Conservation (phyloP, 2,113 vertebrate species). For the Colaptes auratus region DNA sequence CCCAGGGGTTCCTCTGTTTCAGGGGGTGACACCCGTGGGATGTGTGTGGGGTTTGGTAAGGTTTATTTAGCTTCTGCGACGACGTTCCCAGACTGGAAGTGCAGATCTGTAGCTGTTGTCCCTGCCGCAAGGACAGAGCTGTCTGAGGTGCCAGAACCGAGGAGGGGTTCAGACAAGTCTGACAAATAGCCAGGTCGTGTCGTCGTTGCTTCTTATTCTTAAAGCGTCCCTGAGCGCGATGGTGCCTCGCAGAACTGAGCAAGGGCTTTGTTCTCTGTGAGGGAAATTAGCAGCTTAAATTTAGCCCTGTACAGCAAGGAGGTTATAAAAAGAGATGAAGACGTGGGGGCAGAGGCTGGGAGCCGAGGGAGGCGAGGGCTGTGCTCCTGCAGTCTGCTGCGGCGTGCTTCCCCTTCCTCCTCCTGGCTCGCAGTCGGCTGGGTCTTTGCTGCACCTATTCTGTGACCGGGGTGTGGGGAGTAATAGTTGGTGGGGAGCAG, state of each 20-base stretch:
- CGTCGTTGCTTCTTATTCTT: neutral
- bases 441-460: no score
- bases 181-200: neutral
- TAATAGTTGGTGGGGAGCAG: neutral
- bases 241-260: neutral
- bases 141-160: neutral
- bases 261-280: neutral
- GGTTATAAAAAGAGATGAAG: neutral
- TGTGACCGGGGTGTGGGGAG: no score
- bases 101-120: neutral
- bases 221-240: neutral
- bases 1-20: neutral
- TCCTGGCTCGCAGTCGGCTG: accelerated
- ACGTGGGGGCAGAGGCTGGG: neutral
- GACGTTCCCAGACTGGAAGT: neutral
- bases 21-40: neutral
- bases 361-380: neutral
- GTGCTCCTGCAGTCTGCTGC: no score
- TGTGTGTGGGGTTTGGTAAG: neutral
- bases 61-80: neutral
- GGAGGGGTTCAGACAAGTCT: neutral
- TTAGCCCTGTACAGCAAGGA: neutral
- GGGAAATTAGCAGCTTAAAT: neutral
- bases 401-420: neutral
- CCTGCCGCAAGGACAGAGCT: neutral